These are phyloP conservation scores for Mantis religiosa DNA, from an alignment of 2,888 invertebrate genomes.

Conservation along the genomic window DNA sequence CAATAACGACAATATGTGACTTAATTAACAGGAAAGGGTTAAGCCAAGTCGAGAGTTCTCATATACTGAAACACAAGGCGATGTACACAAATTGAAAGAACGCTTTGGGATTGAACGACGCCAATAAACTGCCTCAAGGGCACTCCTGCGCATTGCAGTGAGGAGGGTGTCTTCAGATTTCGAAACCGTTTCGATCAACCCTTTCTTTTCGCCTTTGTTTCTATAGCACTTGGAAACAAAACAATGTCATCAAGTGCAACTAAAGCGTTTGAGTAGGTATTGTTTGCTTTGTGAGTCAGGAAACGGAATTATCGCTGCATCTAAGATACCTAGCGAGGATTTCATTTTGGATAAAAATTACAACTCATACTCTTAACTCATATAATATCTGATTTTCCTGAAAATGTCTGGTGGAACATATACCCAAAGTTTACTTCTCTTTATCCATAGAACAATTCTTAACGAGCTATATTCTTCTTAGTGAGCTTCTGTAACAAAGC, in stretches of 20 bases:
- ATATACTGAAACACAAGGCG: background rate
- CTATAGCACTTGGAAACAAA: background rate
- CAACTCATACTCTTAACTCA: too few species aligned
- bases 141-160: background rate
- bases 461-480: too few species aligned
- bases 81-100: background rate
- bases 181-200: background rate
- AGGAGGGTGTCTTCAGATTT: background rate
- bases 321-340: too few species aligned
- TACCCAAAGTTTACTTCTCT: too few species aligned
- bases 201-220: background rate
- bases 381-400: too few species aligned
- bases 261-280: background rate
- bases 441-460: too few species aligned
- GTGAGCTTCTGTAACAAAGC: too few species aligned
- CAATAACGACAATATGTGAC: constrained; percentile 23
- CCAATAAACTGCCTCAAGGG: background rate
- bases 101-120: background rate
- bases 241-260: background rate
- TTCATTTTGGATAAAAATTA: too few species aligned
- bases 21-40: constrained; percentile 22
- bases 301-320: background rate
- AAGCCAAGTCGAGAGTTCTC: background rate
- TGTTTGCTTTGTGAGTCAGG: background rate
- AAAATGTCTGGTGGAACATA: too few species aligned